phyloP scores from a whole-genome alignment of 2,888 invertebrate genomes.

The Anthrax anthrax region DNA sequence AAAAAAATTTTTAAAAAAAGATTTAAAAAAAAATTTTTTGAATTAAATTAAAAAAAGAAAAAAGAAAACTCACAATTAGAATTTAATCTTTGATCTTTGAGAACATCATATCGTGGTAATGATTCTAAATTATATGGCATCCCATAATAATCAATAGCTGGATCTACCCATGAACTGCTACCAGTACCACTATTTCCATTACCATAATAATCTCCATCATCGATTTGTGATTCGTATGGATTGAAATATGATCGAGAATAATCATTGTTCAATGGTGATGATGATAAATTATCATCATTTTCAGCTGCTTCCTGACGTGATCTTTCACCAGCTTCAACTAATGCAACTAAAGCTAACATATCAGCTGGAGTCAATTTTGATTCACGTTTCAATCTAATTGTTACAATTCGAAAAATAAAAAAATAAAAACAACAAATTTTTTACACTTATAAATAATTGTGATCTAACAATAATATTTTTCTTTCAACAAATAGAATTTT shows the following conservation, averaged over 20 bases:
- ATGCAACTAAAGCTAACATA: constrained; percentile 31
- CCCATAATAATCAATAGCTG: constrained; percentile 26
- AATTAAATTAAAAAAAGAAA: too few relatives aligned
- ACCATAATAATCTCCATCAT: constrained; percentile 12
- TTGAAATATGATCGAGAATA: constrained; percentile 4
- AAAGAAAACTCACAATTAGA: constrained; percentile 24
- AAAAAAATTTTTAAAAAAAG: background rate
- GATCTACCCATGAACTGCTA: constrained; percentile 25
- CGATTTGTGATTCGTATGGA: constrained; percentile 13
- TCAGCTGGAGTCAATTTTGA: constrained; percentile 32
- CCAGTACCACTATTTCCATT: constrained; percentile 14
- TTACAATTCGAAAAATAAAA: too few relatives aligned
- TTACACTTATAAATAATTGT: too few relatives aligned
- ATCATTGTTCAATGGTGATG: background rate
- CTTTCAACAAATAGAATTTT: too few relatives aligned
- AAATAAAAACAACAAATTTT: too few relatives aligned
- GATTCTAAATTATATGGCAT: constrained; percentile 27
- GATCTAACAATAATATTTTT: too few relatives aligned
- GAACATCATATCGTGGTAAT: constrained; percentile 27
- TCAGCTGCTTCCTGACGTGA: constrained; percentile 24
- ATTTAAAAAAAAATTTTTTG: too few relatives aligned
- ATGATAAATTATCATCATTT: background rate
- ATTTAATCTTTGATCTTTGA: constrained; percentile 24
- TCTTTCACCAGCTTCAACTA: constrained; percentile 32
- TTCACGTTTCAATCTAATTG: constrained; percentile 27